These are phyloP conservation scores for Pseudomyrmex flavicornis DNA, from an alignment of 1,140 invertebrate genomes.

Conservation along the genomic window DNA sequence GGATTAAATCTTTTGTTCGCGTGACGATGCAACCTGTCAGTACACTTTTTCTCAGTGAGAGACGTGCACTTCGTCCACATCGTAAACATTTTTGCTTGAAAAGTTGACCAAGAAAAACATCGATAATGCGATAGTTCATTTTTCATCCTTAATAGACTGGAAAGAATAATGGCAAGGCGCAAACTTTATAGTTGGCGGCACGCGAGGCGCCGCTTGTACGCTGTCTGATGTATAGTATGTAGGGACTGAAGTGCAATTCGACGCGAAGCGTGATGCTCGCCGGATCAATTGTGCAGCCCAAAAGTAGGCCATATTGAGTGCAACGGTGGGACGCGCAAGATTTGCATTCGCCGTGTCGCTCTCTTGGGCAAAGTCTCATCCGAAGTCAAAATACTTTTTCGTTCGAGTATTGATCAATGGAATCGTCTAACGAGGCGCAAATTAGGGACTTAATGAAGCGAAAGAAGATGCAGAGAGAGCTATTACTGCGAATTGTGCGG, in stretches of 20 bases:
- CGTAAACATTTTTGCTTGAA: conserved; percentile 29
- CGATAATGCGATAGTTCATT: conserved; percentile 49
- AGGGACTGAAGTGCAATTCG: conserved; percentile 35
- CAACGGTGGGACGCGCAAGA: conserved; percentile 23
- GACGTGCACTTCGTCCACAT: conserved; percentile 20
- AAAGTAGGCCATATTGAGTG: conserved; percentile 62
- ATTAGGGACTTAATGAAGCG: not conserved
- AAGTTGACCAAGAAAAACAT: conserved; percentile 34
- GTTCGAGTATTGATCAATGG: not conserved
- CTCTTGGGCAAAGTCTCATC: not conserved
- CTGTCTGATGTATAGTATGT: not conserved
- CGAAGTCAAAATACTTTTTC: not conserved
- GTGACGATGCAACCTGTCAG: conserved; percentile 43
- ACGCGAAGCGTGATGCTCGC: conserved; percentile 44
- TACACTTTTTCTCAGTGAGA: not conserved
- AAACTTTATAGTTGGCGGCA: conserved; percentile 23
- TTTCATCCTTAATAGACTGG: conserved; percentile 31
- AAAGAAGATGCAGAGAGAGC: too few relatives aligned
- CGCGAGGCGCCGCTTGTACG: conserved; percentile 8
- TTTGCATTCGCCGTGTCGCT: conserved; percentile 25
- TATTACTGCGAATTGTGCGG: too few relatives aligned
- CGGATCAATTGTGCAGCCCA: conserved; percentile 64
- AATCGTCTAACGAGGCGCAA: not conserved
- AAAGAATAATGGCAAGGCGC: conserved; percentile 14
- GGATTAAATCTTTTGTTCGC: conserved; percentile 20